These are phyloP conservation scores for Caranx ignobilis DNA, from an alignment of 2,113 vertebrate genomes.

Conservation along the genomic window DNA sequence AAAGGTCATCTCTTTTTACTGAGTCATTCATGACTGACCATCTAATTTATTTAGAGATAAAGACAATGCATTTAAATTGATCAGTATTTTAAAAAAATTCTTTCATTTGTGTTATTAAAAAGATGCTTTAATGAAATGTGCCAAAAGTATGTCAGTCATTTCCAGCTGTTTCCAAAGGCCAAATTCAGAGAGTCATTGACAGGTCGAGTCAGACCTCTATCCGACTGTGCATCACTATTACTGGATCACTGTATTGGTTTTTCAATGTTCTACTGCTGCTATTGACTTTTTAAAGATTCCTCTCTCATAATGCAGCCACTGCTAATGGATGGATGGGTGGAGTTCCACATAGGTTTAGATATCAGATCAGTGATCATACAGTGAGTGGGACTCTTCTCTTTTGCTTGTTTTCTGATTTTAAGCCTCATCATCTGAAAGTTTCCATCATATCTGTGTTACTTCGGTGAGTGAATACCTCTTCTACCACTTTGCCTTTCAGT, in stretches of 20 bases:
- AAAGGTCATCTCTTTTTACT: conserved; percentile 48
- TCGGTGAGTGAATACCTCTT: background rate
- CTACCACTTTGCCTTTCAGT: background rate
- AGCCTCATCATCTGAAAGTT: background rate
- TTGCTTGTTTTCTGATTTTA: background rate
- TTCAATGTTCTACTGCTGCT: background rate
- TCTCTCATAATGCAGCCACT: no score
- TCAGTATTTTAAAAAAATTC: no score
- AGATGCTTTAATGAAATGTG: background rate
- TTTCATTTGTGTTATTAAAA: background rate
- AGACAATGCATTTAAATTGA: background rate
- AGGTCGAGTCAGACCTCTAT: background rate
- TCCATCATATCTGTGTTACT: background rate
- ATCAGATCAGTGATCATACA: no score
- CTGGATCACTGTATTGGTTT: background rate
- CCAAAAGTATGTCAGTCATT: background rate
- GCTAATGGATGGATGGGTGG: background rate
- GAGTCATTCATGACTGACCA: background rate
- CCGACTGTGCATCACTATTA: background rate
- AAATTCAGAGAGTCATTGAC: background rate
- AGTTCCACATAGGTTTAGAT: background rate
- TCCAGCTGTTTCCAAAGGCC: background rate
- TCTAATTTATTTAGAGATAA: background rate
- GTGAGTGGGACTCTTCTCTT: background rate
- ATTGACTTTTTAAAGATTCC: background rate